A percentile compares a stretch with the other conserved stretches of the same genome.
phyloP scores from a whole-genome alignment of 2,797 vertebrate genomes.

The Rhyacichthys aspro region DNA sequence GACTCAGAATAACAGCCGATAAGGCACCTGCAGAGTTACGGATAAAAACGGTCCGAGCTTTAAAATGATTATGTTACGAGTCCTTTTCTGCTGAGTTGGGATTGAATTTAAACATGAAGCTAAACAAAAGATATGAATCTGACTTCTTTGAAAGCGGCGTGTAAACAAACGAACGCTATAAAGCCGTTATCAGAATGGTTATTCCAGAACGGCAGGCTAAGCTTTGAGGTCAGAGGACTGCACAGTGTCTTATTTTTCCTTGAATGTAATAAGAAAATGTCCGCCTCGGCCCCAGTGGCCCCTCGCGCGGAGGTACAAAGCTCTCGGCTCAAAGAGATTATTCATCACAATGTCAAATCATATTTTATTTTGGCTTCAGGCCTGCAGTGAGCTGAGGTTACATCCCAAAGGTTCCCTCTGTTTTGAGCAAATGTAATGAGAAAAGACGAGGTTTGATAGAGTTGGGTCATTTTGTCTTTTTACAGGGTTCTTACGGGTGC shows the following conservation, averaged over 20 bases:
- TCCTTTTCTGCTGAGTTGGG: conserved; percentile 2
- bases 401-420: conserved; percentile 21
- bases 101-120: conserved; percentile 22
- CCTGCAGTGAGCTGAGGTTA: conserved; percentile 12
- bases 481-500: no score
- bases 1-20: background rate
- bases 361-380: conserved; percentile 12
- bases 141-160: background rate
- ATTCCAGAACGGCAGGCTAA: background rate
- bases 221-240: conserved; percentile 10
- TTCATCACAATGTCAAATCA: conserved; percentile 30
- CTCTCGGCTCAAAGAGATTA: conserved; percentile 1
- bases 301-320: background rate
- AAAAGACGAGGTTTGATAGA: background rate
- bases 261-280: conserved; percentile 6
- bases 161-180: conserved; percentile 24
- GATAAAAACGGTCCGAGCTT: conserved; percentile 22
- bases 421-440: conserved; percentile 24
- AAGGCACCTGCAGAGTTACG: background rate
- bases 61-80: conserved; percentile 9
- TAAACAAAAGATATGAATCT: conserved; percentile 17
- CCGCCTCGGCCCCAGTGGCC: background rate
- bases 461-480: no score
- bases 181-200: conserved; percentile 12
- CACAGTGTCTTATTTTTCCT: background rate